Conservation (phyloP, 2,888 invertebrate genomes). For the Aleiodes alternator region DNA sequence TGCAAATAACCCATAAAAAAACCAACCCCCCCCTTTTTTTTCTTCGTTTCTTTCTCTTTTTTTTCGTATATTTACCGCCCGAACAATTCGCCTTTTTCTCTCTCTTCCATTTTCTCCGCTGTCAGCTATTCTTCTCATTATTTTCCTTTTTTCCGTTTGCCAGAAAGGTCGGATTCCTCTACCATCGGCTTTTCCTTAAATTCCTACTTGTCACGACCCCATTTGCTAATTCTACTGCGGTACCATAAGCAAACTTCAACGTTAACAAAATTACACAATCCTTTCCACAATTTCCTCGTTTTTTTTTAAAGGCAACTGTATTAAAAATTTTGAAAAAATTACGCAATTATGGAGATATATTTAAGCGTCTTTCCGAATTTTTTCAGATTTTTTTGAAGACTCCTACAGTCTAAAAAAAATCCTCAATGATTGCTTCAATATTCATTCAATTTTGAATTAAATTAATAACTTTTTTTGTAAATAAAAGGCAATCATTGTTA, state of each 20-base stretch:
- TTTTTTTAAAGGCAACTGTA: too few species aligned
- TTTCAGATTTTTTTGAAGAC: too few species aligned
- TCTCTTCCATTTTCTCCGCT: constrained; percentile 24
- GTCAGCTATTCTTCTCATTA: constrained; percentile 45
- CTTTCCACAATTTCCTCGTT: constrained; percentile 25
- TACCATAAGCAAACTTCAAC: constrained; percentile 35
- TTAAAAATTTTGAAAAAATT: too few species aligned
- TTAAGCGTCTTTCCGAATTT: too few species aligned
- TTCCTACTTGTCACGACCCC: constrained; percentile 46
- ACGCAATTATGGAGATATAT: too few species aligned
- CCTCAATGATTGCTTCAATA: too few species aligned
- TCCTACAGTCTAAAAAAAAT: too few species aligned
- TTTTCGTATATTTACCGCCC: constrained; percentile 29
- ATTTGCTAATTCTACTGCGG: constrained; percentile 52
- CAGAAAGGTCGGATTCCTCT: constrained; percentile 25
- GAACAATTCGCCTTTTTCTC: constrained; percentile 29
- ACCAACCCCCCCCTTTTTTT: constrained; percentile 46
- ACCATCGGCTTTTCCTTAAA: constrained; percentile 6
- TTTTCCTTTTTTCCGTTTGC: constrained; percentile 45
- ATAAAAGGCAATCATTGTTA: too few species aligned
- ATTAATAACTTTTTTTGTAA: too few species aligned
- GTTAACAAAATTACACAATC: constrained; percentile 41
- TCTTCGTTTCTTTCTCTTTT: constrained; percentile 15
- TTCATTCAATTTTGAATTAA: too few species aligned
- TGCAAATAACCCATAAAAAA: constrained; percentile 62